Evolutionary conservation across 2,113 vertebrate genomes (phyloP).

Genomic region (Gallinago media): DNA sequence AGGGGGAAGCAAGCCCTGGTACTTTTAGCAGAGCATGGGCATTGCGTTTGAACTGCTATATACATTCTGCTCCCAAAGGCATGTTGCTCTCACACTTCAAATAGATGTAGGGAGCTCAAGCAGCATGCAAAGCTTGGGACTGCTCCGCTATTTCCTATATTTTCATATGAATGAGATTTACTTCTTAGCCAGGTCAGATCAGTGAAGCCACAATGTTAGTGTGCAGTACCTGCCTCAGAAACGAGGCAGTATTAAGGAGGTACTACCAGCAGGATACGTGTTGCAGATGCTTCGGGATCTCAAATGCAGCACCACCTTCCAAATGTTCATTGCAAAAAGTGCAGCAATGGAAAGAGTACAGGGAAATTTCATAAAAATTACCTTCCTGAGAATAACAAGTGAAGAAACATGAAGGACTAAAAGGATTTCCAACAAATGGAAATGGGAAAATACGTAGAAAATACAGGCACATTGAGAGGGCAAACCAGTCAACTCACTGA

Average conservation of each 20-base stretch:
- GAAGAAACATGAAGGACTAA: not conserved
- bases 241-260: not conserved
- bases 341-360: not conserved
- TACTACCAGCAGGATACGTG: not conserved
- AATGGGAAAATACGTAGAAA: not conserved
- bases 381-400: not conserved
- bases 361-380: not conserved
- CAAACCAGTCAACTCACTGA: not conserved
- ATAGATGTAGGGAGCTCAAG: not conserved
- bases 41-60: not conserved
- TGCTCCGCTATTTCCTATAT: not conserved
- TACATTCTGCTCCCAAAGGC: not conserved
- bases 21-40: not conserved
- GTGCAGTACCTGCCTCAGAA: not conserved
- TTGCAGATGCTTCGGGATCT: not conserved
- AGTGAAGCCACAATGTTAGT: not conserved
- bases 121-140: not conserved
- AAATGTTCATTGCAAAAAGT: not conserved
- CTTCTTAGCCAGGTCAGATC: not conserved
- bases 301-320: not conserved
- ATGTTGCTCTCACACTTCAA: not conserved
- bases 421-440: not conserved
- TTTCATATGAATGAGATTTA: not conserved
- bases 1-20: accelerated
- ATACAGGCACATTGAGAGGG: not conserved